phyloP scores from a whole-genome alignment of 2,888 invertebrate genomes.

The Nomada goodeniana region DNA sequence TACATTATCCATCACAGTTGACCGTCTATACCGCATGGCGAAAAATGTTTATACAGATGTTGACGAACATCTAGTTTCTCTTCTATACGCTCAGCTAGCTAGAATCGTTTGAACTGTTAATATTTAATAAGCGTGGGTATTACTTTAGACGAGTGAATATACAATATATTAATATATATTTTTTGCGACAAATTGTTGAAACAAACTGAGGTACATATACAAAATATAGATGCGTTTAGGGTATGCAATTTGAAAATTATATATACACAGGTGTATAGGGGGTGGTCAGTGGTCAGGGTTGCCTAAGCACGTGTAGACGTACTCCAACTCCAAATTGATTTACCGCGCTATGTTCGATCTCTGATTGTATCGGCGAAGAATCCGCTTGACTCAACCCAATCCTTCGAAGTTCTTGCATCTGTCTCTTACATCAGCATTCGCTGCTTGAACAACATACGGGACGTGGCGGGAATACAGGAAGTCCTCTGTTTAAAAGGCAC shows the following conservation, averaged over 20 bases:
- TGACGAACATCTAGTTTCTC: slow-evolving; percentile 21
- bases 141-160: slow-evolving; percentile 27
- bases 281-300: not conserved
- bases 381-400: slow-evolving; percentile 54
- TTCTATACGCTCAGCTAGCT: slow-evolving; percentile 11
- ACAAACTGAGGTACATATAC: no score
- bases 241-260: not conserved
- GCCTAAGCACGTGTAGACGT: not conserved
- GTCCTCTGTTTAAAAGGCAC: slow-evolving; percentile 48
- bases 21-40: not conserved
- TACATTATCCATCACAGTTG: slow-evolving; percentile 13
- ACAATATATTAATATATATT: not conserved
- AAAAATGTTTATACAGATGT: slow-evolving; percentile 23
- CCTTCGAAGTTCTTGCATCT: slow-evolving; percentile 48
- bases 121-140: slow-evolving; percentile 21
- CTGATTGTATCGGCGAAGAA: slow-evolving; percentile 57
- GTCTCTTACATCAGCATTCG: slow-evolving; percentile 60
- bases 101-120: slow-evolving; percentile 15
- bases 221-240: not conserved
- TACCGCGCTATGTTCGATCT: slow-evolving; percentile 30
- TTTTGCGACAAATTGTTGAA: no score
- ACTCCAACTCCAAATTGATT: slow-evolving; percentile 9
- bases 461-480: slow-evolving; percentile 56
- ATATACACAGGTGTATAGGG: no score
- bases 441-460: slow-evolving; percentile 22